Evolutionary conservation across 2,113 vertebrate genomes (phyloP), one percentile per base, ranked within the genome.

Genomic region (Bufo gargarizans): DNA sequence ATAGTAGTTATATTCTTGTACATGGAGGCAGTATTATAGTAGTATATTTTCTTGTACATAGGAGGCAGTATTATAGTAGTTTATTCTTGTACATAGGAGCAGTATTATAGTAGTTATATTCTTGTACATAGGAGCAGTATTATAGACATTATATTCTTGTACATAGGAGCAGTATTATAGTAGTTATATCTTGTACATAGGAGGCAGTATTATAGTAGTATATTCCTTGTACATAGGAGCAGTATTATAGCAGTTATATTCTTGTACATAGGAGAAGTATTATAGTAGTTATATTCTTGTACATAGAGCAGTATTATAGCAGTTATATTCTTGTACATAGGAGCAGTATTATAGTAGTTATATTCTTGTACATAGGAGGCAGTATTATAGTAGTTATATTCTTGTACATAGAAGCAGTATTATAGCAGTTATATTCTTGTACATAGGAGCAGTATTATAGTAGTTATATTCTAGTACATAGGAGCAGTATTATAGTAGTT

Each of bases 1-100:
- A 69, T 69, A 69, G 65, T 69, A 69, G 65, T 69, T 33, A 69
- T 69, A 69, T 69, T 69, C 65, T 69, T 69, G 65, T 69, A 69
- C 10, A 69, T 69, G 22, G 67, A 22, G 13, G 10, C 67, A 33
- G 67, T 69, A 69, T 69, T 69, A 69, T 69, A 69, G 65, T 69
- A 69, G 65, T 69, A n/a, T 33, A 69, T 69, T 33, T 69, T 69
- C 65, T 69, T 69, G 65, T 69, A 69, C 10, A 69, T 69, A 69
- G 67, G 67, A 43, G 10, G n/a, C 67, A 33, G 67, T 69, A 69
- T 69, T 69, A 69, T 69, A 69, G 65, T 69, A 69, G 65, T 69
- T 33, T 69, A 69, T 69, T 69, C 65, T 69, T 69, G 65, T 69
- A 69, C 10, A 69, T 69, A 69, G 67, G 67, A 43, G 10, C 67